These are phyloP conservation scores for Parapsyche elsis DNA, from an alignment of 1,140 invertebrate species.

Conservation along the genomic window DNA sequence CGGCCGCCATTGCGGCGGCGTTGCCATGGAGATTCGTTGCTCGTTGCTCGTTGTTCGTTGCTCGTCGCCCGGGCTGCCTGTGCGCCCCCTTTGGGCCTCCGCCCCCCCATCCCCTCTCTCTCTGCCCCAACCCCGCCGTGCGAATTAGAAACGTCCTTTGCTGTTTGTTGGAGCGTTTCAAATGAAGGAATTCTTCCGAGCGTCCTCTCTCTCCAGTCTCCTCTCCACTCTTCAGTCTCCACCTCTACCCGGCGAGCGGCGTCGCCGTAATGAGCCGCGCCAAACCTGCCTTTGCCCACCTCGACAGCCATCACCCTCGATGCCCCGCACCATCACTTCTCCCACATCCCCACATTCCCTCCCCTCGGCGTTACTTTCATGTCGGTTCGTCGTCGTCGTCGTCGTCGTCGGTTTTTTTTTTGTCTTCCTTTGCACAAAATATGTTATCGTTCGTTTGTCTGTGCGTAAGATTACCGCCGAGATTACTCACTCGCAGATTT, in stretches of 20 bases:
- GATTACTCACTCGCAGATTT: too few species aligned
- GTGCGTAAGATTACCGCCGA: too few species aligned
- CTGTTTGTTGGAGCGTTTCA: constrained; percentile 56
- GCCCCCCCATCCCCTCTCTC: constrained; percentile 10
- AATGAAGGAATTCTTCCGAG: constrained; percentile 56
- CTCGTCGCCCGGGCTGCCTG: constrained; percentile 49
- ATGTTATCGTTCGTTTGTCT: constrained; percentile 18
- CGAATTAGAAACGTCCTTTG: constrained; percentile 57
- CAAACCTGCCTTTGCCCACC: not conserved
- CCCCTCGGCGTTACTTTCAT: not conserved
- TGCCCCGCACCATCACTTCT: too few species aligned
- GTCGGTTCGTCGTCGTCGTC: not conserved
- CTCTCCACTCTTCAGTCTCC: constrained; percentile 17
- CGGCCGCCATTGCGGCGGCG: constrained; percentile 56
- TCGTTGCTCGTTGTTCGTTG: too few species aligned
- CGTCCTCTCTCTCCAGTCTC: constrained; percentile 41
- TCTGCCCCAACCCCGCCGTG: constrained; percentile 27
- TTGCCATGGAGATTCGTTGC: constrained; percentile 54
- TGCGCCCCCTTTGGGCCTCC: constrained; percentile 27
- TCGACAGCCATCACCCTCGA: not conserved
- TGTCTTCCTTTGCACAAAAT: not conserved
- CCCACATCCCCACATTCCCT: not conserved
- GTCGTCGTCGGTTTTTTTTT: not conserved
- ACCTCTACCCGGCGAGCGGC: not conserved
- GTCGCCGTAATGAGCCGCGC: constrained; percentile 26